Base-by-base conservation (phyloP, 1,140 invertebrate genomes). In the Drosophila subobscura region DNA sequence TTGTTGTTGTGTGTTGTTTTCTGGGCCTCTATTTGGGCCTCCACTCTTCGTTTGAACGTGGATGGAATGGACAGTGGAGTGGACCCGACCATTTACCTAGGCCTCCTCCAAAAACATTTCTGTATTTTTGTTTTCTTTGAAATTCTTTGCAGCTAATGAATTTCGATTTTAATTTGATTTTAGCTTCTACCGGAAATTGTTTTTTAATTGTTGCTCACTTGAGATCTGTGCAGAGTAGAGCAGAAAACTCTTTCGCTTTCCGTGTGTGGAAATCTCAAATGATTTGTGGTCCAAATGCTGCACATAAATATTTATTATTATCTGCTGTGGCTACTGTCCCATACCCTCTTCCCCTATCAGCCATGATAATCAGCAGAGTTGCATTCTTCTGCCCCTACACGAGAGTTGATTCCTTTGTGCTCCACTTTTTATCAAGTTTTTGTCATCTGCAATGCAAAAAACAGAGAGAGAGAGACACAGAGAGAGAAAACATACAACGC, bases 121-220 rank as follows among this genome's bases (percentile, higher is more conserved):
- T 14, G 10, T 23, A 12, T 16, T 25, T 25, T 40, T n/a, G 2
- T 6, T 10, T 16, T 54, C 37, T 40, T n/a, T 37, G 27, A 29
- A 41, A 27, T 25, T 42, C 53, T 58, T 74, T 58, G 74, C 53
- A 42, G 53, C 55, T 68, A 56, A 68, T 74, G 58, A 52, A 50
- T 74, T 75, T 75, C 45, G 72, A 75, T 75, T 75, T 75, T 75
- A 75, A 75, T 75, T 75, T 75, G 72, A 75, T 67, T 75, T 75
- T 29, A 27, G 55, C 45, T 54, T 64, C 42, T 52, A 54, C 72
- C 72, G 72, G 72, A 75, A 75, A 75, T 75, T 75, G 72, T 75
- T 75, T 75, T 75, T 75, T 75, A 75, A 75, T 72, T 72, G 49
- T 29, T 16, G 10, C 25, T n/a, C 16, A 22, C 12, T 50, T 14